Evolutionary conservation across 2,888 invertebrate species (phyloP).

Genomic region (Rhamnusium bicolor): DNA sequence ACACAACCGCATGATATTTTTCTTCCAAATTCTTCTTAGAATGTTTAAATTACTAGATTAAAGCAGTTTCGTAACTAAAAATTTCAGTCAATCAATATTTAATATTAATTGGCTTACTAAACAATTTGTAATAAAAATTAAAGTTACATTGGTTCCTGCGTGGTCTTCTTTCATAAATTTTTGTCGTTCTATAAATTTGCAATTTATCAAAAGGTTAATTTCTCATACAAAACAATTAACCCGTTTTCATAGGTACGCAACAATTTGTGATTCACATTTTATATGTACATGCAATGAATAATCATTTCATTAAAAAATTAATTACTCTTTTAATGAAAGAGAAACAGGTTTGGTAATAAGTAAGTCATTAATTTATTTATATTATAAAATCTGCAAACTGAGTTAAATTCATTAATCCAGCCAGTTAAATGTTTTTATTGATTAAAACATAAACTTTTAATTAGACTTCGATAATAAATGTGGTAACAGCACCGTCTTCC

Average conservation of each 20-base stretch:
- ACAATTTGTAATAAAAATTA: not conserved
- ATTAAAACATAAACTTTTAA: constrained; percentile 13
- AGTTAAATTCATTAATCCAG: not conserved
- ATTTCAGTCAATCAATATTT: too few relatives aligned
- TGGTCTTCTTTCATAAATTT: not conserved
- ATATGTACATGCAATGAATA: not conserved
- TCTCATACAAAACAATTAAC: not conserved
- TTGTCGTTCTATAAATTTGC: not conserved
- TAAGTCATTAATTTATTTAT: not conserved
- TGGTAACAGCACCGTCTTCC: not conserved
- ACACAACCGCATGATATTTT: too few relatives aligned
- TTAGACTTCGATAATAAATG: not conserved
- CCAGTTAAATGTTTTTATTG: not conserved
- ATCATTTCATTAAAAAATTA: not conserved
- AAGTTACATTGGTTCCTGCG: not conserved
- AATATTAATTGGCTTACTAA: too few relatives aligned
- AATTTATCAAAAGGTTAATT: not conserved
- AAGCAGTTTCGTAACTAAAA: too few relatives aligned
- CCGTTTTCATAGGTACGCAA: too few relatives aligned
- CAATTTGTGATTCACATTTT: not conserved
- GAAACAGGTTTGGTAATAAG: not conserved
- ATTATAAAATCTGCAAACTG: not conserved
- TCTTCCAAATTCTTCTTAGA: too few relatives aligned
- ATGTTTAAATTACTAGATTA: too few relatives aligned
- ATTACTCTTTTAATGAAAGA: not conserved